Evolutionary conservation across 64 coral and sea anemone genomes (phyloP).

Genomic region (Stichodactyla mertensii): DNA sequence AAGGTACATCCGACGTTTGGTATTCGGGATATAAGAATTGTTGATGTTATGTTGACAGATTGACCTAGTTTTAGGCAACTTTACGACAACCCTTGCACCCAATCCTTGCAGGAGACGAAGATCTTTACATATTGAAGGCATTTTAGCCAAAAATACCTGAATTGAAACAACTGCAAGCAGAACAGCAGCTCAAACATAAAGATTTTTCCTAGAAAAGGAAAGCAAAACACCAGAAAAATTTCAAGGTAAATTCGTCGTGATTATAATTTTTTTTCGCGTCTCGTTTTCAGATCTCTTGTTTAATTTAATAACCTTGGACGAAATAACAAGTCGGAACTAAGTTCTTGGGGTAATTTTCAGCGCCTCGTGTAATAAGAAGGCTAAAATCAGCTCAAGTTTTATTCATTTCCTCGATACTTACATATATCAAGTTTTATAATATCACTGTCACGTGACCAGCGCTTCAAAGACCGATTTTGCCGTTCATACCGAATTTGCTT

Average conservation of each 20-base stretch:
- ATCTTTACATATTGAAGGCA: background rate
- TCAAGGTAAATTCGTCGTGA: too few species aligned
- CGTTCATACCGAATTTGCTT: too few species aligned
- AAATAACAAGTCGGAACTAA: background rate
- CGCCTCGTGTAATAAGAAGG: background rate
- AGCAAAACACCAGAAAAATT: too few species aligned
- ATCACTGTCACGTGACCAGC: background rate
- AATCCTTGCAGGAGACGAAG: background rate
- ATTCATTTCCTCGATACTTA: background rate
- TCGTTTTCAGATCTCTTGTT: background rate
- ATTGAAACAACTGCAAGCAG: too few species aligned
- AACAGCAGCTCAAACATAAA: too few species aligned
- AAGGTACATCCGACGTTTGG: slow-evolving; percentile 5
- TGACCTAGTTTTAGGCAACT: background rate
- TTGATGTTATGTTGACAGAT: background rate
- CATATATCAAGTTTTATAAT: background rate
- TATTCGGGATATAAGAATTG: background rate
- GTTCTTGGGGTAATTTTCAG: background rate
- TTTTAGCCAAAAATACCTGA: too few species aligned
- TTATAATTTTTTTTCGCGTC: too few species aligned
- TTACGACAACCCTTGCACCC: background rate
- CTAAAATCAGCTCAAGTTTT: background rate
- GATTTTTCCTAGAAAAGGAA: too few species aligned
- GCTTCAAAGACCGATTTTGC: too few species aligned
- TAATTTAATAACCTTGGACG: background rate